A percentile compares a stretch with the other conserved stretches of the same genome.
Evolutionary conservation across 2,113 vertebrate species (phyloP).

Genomic region (Promerops cafer): DNA sequence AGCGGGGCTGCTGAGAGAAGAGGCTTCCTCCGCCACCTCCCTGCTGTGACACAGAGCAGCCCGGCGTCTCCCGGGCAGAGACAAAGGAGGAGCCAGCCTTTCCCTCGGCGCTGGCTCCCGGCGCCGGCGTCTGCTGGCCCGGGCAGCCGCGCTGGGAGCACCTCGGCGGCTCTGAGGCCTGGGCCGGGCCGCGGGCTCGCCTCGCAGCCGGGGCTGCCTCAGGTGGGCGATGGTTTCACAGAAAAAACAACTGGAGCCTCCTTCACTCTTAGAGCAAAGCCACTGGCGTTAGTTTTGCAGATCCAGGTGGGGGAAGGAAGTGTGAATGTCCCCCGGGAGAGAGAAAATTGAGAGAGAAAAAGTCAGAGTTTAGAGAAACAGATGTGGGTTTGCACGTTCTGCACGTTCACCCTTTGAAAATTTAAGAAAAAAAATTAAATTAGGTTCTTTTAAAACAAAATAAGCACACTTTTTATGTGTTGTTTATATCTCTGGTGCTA

Average conservation of each 20-base stretch:
- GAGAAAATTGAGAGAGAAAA: background rate
- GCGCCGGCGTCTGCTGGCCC: accelerated
- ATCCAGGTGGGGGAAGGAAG: background rate
- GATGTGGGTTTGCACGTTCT: background rate
- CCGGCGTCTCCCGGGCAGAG: background rate
- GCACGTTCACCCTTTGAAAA: background rate
- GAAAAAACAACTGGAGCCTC: background rate
- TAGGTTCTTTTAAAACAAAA: background rate
- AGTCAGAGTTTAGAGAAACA: background rate
- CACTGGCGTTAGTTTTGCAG: background rate
- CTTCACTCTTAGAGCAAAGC: background rate
- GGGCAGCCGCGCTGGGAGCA: accelerated
- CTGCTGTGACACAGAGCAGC: background rate
- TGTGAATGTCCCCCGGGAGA: background rate
- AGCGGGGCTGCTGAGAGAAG: background rate
- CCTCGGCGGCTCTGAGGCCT: background rate
- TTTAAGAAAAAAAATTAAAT: background rate
- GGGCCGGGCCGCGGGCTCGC: background rate
- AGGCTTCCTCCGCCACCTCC: background rate
- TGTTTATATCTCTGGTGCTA: background rate
- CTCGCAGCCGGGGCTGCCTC: background rate
- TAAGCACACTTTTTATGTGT: background rate
- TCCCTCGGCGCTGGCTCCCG: background rate
- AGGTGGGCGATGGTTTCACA: accelerated
- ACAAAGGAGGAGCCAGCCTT: background rate